These are phyloP conservation scores for Eristalinus aeneus DNA, from an alignment of 2,888 invertebrate species.

Conservation along the genomic window DNA sequence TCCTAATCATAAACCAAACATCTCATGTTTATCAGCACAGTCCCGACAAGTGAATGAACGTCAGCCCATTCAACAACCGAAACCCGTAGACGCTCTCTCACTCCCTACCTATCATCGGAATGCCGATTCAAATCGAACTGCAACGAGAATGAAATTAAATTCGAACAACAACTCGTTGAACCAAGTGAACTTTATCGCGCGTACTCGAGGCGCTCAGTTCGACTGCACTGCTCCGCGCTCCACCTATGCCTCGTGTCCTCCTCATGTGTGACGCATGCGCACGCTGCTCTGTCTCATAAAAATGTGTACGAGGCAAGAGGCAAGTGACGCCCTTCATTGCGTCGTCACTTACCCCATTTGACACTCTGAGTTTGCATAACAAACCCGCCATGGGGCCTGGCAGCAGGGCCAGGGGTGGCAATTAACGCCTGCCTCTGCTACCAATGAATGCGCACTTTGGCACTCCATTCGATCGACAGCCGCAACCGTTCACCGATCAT, in stretches of 20 bases:
- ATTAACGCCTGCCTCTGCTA: constrained; percentile 48
- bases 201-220: neutral
- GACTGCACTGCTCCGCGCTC: neutral
- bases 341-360: constrained; percentile 2
- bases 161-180: neutral
- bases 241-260: neutral
- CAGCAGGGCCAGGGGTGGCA: constrained; percentile 11
- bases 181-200: neutral
- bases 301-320: neutral
- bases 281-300: neutral
- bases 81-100: neutral
- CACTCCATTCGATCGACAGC: neutral
- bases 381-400: constrained; percentile 9
- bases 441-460: constrained; percentile 20
- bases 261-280: neutral
- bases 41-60: too few relatives aligned
- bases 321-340: neutral
- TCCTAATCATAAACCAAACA: too few relatives aligned
- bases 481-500: neutral
- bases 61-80: too few relatives aligned
- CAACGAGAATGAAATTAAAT: neutral
- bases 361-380: constrained; percentile 24
- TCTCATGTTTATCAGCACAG: too few relatives aligned
- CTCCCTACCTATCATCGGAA: neutral
- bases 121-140: neutral